A percentile compares a stretch with the other conserved stretches of the same genome.
Conservation (phyloP, 2,888 invertebrate species). For the Perithous albicinctus region DNA sequence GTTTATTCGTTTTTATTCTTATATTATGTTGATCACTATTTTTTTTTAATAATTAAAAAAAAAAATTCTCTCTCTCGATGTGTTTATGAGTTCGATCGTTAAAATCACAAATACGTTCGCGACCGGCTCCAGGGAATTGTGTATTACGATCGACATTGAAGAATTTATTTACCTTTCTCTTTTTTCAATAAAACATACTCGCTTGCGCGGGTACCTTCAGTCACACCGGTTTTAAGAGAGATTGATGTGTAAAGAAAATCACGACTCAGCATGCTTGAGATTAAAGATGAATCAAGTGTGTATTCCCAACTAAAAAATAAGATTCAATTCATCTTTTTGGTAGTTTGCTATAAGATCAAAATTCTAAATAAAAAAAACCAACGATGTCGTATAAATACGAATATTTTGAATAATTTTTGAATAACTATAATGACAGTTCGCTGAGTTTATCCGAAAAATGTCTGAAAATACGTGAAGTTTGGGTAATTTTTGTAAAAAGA, state of each 20-base stretch:
- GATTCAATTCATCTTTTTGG: background rate
- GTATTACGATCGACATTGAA: conserved; percentile 24
- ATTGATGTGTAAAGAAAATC: conserved; percentile 19
- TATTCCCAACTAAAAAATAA: background rate
- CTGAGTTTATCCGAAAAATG: no score
- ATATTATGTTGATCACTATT: background rate
- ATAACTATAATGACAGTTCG: no score
- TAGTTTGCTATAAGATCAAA: no score
- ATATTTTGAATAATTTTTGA: no score
- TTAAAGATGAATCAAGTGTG: background rate
- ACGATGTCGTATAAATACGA: no score
- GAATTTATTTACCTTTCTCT: background rate
- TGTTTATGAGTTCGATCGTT: conserved; percentile 1
- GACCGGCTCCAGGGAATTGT: conserved; percentile 28
- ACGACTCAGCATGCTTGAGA: background rate
- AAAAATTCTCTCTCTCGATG: background rate
- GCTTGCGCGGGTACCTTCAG: conserved; percentile 42
- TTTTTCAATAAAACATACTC: conserved; percentile 48
- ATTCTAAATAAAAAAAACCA: no score
- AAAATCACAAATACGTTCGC: conserved; percentile 14
- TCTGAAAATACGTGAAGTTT: no score
- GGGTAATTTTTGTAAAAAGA: no score
- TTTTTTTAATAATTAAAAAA: background rate
- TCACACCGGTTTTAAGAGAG: conserved; percentile 44
- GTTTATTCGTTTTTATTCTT: conserved; percentile 4